A percentile compares a stretch with the other conserved stretches of the same genome.
phyloP scores from a whole-genome alignment of 2,113 vertebrate genomes.

The Pseudorasbora parva region DNA sequence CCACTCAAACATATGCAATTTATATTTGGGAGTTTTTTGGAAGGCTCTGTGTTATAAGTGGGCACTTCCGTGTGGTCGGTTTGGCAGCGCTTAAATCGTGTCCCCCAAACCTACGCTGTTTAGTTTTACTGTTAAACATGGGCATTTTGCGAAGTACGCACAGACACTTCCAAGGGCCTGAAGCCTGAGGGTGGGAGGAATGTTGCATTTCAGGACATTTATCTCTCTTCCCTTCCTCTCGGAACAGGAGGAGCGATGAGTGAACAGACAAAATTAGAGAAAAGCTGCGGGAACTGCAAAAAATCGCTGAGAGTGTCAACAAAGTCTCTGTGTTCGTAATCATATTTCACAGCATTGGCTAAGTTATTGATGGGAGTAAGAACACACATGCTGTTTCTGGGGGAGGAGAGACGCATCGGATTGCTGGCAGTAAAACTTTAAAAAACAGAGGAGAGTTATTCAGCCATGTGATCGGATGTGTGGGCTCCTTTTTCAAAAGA shows the following conservation, averaged over 20 bases:
- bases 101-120: slow-evolving; percentile 20
- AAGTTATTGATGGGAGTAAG: slow-evolving; percentile 30
- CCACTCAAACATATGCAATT: slow-evolving; percentile 28
- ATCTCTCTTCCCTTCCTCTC: neutral
- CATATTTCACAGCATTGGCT: slow-evolving; percentile 40
- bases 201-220: neutral
- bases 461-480: neutral
- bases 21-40: slow-evolving; percentile 9
- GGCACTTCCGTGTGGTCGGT: slow-evolving; percentile 23
- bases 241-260: slow-evolving; percentile 14
- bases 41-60: neutral
- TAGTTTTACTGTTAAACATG: neutral
- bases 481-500: slow-evolving; percentile 28
- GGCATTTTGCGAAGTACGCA: neutral
- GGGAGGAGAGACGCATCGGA: slow-evolving; percentile 2
- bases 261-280: slow-evolving; percentile 29
- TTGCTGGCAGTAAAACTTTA: neutral
- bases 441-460: slow-evolving; percentile 12
- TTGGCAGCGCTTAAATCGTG: neutral
- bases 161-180: neutral
- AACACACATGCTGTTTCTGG: slow-evolving; percentile 34
- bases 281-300: slow-evolving; percentile 29
- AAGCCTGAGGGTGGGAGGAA: slow-evolving; percentile 12
- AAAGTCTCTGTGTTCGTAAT: slow-evolving; percentile 28
- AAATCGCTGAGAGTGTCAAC: slow-evolving; percentile 30